A percentile compares a stretch with the other conserved stretches of the same genome.
Conservation (phyloP, 53 echinoderm and acorn worm genomes). For the Zoroaster sp. region DNA sequence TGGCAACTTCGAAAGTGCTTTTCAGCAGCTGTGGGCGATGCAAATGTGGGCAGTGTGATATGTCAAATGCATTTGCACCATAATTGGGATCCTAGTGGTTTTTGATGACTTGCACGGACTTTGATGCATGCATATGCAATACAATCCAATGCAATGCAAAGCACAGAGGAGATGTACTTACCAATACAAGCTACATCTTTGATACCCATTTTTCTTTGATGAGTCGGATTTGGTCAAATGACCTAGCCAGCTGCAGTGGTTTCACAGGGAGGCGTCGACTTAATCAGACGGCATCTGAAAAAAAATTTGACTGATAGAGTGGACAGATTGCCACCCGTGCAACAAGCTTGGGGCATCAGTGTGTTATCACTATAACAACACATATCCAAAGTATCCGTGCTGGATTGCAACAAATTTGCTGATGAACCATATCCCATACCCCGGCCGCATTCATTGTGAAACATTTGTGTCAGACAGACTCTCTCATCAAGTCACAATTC, state of each 20-base stretch:
- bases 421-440: background rate
- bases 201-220: background rate
- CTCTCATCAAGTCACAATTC: too few species aligned
- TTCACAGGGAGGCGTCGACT: background rate
- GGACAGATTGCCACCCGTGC: background rate
- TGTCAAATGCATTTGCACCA: background rate
- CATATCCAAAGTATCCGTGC: background rate
- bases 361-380: conserved; percentile 6
- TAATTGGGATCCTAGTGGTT: background rate
- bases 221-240: background rate
- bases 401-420: background rate
- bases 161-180: too few species aligned
- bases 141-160: too few species aligned
- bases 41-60: background rate
- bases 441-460: background rate
- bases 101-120: too few species aligned
- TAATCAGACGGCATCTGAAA: background rate
- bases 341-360: background rate
- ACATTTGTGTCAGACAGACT: background rate
- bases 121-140: too few species aligned
- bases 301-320: conserved; percentile 19
- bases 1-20: background rate
- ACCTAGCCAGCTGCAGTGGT: background rate
- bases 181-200: background rate
- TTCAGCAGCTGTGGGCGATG: background rate